Evolutionary conservation across 2,797 vertebrate genomes (phyloP).

Genomic region (Psittacula echo): DNA sequence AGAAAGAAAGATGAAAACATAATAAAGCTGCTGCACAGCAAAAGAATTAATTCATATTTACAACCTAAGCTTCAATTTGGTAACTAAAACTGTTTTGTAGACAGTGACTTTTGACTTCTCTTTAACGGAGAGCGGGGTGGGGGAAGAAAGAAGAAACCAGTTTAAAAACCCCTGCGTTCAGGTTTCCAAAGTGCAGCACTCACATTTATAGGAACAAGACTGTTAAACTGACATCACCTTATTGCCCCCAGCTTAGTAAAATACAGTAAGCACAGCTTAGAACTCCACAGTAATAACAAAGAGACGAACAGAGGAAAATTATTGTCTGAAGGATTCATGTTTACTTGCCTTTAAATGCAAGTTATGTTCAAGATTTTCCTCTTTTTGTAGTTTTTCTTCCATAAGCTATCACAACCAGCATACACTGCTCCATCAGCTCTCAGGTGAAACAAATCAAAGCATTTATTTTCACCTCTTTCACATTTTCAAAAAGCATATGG

Average conservation of each 20-base stretch:
- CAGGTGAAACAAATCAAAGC: slow-evolving; percentile 5
- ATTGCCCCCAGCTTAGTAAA: not conserved
- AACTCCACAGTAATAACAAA: not conserved
- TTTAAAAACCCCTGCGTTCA: not conserved
- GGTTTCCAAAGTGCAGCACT: not conserved
- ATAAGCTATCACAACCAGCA: not conserved
- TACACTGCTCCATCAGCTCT: not conserved
- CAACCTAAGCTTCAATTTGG: not conserved
- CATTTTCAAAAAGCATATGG: not conserved
- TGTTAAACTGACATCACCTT: not conserved
- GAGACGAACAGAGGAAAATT: not conserved
- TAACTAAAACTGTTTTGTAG: not conserved
- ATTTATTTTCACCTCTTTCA: slow-evolving; percentile 1
- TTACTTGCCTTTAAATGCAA: not conserved
- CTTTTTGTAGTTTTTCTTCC: not conserved
- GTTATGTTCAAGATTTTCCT: not conserved
- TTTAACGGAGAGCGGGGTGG: rapidly evolving
- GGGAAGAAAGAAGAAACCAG: not conserved
- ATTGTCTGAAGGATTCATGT: not conserved
- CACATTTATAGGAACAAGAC: not conserved
- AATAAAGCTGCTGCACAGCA: not conserved
- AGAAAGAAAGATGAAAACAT: not conserved
- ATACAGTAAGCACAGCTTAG: not conserved
- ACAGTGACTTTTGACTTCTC: not conserved
- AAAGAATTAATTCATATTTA: not conserved